phyloP scores from a whole-genome alignment of 2,888 invertebrate species.

The Lymantria dispar region DNA sequence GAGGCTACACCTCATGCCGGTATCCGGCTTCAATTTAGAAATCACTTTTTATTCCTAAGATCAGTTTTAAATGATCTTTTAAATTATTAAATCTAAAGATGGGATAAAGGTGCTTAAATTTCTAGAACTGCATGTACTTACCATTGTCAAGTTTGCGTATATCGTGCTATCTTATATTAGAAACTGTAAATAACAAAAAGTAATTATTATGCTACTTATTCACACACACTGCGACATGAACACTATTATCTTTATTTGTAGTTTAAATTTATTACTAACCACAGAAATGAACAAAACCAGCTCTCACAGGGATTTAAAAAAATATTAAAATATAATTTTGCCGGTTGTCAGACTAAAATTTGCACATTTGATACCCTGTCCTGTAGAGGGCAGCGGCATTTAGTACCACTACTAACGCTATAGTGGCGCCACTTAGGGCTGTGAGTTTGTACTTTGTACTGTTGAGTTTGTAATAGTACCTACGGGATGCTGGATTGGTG shows the following conservation, averaged over 20 bases:
- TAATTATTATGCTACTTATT: too few relatives aligned
- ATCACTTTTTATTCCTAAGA: constrained; percentile 8
- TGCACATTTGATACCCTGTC: too few relatives aligned
- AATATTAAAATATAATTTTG: too few relatives aligned
- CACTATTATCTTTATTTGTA: not conserved
- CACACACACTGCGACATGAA: not conserved
- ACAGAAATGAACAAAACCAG: not conserved
- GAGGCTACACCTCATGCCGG: constrained; percentile 63
- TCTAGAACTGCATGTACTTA: constrained; percentile 8
- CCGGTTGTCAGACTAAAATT: too few relatives aligned
- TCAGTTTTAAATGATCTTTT: constrained; percentile 3
- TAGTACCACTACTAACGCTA: too few relatives aligned
- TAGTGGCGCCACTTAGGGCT: too few relatives aligned
- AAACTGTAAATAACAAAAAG: not conserved
- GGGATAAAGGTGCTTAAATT: too few relatives aligned
- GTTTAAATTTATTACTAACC: not conserved
- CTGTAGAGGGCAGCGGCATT: too few relatives aligned
- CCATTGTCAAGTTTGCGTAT: constrained; percentile 19
- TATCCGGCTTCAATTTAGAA: constrained; percentile 44
- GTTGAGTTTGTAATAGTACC: too few relatives aligned
- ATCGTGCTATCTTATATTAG: constrained; percentile 1
- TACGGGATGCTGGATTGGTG: too few relatives aligned
- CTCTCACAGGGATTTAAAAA: not conserved
- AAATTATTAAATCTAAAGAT: too few relatives aligned
- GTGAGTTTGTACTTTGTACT: too few relatives aligned